phyloP scores from a whole-genome alignment of 2,797 vertebrate species.

The Naso thynnoides region DNA sequence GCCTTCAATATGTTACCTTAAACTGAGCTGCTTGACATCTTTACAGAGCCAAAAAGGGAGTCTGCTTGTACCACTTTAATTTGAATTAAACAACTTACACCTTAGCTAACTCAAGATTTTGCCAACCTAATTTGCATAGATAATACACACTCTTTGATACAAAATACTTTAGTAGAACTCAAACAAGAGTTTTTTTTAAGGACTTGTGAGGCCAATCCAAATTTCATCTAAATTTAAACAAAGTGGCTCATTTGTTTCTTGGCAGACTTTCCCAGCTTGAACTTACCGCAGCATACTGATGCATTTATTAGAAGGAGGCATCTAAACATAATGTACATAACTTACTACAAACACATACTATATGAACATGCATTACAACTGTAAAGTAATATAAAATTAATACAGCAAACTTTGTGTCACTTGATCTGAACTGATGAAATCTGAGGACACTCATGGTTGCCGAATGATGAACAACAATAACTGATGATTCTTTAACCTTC shows the following conservation, averaged over 20 bases:
- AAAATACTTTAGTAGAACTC: too few species aligned
- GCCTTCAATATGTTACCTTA: slow-evolving; percentile 14
- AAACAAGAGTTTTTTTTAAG: too few species aligned
- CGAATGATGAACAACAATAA: background rate
- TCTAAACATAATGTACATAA: too few species aligned
- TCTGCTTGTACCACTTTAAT: background rate
- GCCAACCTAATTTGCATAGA: background rate
- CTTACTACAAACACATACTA: too few species aligned
- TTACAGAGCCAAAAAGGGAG: background rate
- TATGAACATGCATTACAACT: background rate
- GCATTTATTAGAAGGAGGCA: too few species aligned
- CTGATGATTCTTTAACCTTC: background rate
- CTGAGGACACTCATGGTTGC: background rate
- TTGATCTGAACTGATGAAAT: background rate
- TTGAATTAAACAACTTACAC: slow-evolving; percentile 7
- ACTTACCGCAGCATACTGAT: too few species aligned
- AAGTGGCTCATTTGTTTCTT: background rate
- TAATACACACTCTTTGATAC: background rate
- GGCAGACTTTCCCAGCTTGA: too few species aligned
- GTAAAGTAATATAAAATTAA: background rate
- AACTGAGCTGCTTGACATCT: background rate
- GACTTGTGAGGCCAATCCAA: too few species aligned
- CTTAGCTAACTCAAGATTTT: background rate
- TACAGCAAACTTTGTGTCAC: background rate
- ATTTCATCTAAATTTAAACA: background rate